Evolutionary conservation across 2,113 vertebrate species (phyloP), one percentile per base, ranked within the genome.

Genomic region (Electrona antarctica): DNA sequence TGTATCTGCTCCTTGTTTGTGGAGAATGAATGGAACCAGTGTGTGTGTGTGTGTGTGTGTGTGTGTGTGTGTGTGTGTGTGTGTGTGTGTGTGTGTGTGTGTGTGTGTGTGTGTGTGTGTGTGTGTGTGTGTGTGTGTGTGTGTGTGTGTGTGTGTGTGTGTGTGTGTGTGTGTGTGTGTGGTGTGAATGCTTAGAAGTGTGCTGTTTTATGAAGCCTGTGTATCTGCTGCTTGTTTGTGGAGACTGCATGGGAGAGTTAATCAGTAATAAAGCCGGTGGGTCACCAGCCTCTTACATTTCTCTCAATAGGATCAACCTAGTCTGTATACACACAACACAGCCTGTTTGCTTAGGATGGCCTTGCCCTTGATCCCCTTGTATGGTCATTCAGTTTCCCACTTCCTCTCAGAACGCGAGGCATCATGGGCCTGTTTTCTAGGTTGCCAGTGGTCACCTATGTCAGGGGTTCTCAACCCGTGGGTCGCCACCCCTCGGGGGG

Each of bases 181-280:
- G 14, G n/a, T 71, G 7, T 15, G 63, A 56, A 14, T 6, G 3
- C 45, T 47, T 13, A 33, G 72, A 67, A 47, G 1, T 45, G 66
- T 54, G 51, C 12, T 7, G 14, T 59, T 60, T 7, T 50, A 3
- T 50, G 49, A 50, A 11, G 8, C 49, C 49, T 83, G 84, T 87
- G 82, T 84, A 72, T 62, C 48, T 64, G 49, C 51, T 41, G 60
- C 64, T 1, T 69, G 67, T 63, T 77, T 76, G 75, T 76, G 74
- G 73, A 80, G 63, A 77, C 69, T 60, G 55, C 21, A 21, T 21
- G 21, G 21, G 21, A 52, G 54, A 45, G 85, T 89, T 87, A 88
- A 90, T 89, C 54, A 87, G 81, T 89, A 76, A 85, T 80, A 62
- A 71, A 68, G 7, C 14, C 41, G 62, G 54, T 49, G 62, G 76